Conservation (phyloP, 2,888 invertebrate species). For the Spialia ferax region DNA sequence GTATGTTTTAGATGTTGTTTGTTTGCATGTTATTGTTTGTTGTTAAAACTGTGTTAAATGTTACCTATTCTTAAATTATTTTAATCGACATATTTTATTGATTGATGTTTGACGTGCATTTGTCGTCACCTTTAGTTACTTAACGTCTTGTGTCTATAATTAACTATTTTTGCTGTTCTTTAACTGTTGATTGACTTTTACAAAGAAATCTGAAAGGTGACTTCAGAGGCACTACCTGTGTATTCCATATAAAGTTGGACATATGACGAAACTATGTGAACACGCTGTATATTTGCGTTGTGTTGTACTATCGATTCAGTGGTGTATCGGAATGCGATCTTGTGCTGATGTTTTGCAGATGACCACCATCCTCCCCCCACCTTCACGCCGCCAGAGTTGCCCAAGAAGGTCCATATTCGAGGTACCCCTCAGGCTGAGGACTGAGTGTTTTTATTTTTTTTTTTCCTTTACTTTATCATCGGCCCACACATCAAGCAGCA, state of each 20-base stretch:
- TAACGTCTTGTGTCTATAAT: too few relatives aligned
- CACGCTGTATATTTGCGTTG: conserved; percentile 72
- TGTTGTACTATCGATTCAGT: conserved; percentile 73
- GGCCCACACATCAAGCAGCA: conserved; percentile 76
- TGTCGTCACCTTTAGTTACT: conserved; percentile 19
- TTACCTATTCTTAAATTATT: conserved; percentile 45
- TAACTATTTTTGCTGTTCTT: too few relatives aligned
- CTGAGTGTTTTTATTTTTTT: conserved; percentile 73
- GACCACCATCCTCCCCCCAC: conserved; percentile 99
- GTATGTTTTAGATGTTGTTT: conserved; percentile 47
- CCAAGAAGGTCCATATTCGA: conserved; percentile 99
- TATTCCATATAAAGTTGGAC: conserved; percentile 37
- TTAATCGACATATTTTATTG: conserved; percentile 50
- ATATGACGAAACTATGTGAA: conserved; percentile 50
- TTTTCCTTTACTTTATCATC: conserved; percentile 73
- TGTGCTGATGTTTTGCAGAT: conserved; percentile 96
- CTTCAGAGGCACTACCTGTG: conserved; percentile 55
- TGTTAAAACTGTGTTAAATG: conserved; percentile 37
- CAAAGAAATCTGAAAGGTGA: conserved; percentile 54
- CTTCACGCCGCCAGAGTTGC: conserved; percentile 99
- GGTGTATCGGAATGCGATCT: conserved; percentile 87
- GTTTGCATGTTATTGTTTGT: conserved; percentile 73
- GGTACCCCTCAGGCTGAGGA: conserved; percentile 89
- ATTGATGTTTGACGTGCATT: conserved; percentile 30
- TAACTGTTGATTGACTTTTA: too few relatives aligned